Percentiles rank a stretch among this genome's conserved stretches.
Evolutionary conservation across 2,113 vertebrate genomes (phyloP).

Genomic region (Pandion haliaetus): DNA sequence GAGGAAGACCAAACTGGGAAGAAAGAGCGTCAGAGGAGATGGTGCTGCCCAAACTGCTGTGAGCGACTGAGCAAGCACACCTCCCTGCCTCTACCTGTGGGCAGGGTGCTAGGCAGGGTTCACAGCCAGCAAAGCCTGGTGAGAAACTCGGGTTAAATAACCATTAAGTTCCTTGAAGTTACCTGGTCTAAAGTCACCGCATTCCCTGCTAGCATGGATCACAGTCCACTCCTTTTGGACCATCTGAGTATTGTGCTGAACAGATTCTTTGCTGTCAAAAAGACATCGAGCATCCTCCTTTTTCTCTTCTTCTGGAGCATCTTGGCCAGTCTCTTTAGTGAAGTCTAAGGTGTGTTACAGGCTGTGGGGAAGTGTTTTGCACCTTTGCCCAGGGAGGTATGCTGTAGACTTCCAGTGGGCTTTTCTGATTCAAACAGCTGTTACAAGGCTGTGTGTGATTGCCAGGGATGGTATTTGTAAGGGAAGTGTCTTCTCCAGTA

Average conservation of each 20-base stretch:
- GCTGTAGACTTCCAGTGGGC: background rate
- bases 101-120: background rate
- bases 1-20: background rate
- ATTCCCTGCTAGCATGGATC: background rate
- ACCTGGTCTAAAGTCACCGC: background rate
- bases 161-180: background rate
- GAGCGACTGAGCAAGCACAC: background rate
- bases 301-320: background rate
- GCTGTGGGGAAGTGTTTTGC: background rate
- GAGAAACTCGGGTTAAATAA: background rate
- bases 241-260: background rate
- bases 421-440: background rate
- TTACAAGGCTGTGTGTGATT: background rate
- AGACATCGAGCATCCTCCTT: background rate
- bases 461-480: background rate
- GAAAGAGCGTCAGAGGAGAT: background rate
- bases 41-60: background rate
- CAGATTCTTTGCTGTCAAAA: background rate
- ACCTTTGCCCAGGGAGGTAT: too few species aligned
- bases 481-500: background rate
- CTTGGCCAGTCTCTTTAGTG: background rate
- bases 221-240: accelerated
- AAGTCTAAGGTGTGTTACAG: background rate
- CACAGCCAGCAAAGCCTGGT: background rate
- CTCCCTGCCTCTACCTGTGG: background rate